Evolutionary conservation across 1,140 invertebrate genomes (phyloP).

Genomic region (Bombus sylvicola): DNA sequence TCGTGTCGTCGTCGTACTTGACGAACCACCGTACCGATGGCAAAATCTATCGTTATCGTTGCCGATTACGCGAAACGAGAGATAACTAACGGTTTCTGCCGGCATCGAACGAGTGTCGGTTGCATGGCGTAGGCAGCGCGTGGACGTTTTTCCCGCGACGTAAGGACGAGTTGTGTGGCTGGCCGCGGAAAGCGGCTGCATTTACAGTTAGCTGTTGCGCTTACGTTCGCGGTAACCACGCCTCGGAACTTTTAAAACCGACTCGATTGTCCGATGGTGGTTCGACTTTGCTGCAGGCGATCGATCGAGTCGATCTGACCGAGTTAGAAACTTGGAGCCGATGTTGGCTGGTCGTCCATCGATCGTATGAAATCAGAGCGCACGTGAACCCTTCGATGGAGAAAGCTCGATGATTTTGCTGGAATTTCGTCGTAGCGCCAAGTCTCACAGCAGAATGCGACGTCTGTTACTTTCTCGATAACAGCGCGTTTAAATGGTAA

Average conservation of each 20-base stretch:
- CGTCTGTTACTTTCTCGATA: not conserved
- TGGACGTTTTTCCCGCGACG: slow-evolving; percentile 16
- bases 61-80: not conserved
- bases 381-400: not conserved
- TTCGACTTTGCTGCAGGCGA: not conserved
- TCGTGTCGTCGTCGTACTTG: not conserved
- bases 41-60: not conserved
- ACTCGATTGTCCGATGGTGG: not conserved
- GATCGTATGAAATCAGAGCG: not conserved
- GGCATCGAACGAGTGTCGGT: not conserved
- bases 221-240: not conserved
- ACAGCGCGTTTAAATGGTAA: not conserved
- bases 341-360: not conserved
- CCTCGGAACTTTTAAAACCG: not conserved
- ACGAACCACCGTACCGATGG: not conserved
- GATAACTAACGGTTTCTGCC: slow-evolving; percentile 13
- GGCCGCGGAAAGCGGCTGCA: slow-evolving; percentile 6
- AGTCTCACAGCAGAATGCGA: too few species aligned
- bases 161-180: slow-evolving; percentile 21
- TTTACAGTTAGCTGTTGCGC: slow-evolving; percentile 54
- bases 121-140: not conserved
- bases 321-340: slow-evolving; percentile 4
- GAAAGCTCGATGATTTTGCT: not conserved
- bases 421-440: not conserved
- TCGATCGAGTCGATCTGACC: not conserved